Evolutionary conservation across 2,888 invertebrate species (phyloP), one percentile per base, ranked within the genome.

Genomic region (Lobophora halterata): DNA sequence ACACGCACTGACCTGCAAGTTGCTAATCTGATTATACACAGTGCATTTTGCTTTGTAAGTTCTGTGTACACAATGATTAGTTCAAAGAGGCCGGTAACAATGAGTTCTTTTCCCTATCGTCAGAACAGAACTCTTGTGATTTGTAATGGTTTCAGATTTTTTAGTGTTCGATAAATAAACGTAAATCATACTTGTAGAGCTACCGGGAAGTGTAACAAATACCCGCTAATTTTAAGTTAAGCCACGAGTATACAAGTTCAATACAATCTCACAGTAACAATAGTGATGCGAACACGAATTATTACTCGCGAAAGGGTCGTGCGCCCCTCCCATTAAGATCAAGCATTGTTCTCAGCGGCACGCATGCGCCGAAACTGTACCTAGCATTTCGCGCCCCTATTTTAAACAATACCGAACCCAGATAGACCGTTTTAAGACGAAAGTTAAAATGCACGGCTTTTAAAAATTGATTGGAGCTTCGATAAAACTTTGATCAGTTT

Each of bases 21-120:
- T 50, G 68, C 70, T 82, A 82, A 85, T 85, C 80, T 75, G 79
- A 81, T 80, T 81, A 80, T 55, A 59, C 53, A 63, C 56, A 63
- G 58, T 67, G 65, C 67, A 59, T 67, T 70, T 56, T 67, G 66
- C 72, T 67, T 65, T 56, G 61, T 58, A 43, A 46, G 48, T 46
- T 44, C 40, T 53, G 48, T 53, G 50, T 48, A 50, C 39, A 48
- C 48, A 50, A 43, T 45, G 52, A 53, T 53, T 53, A 50, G 53
- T 40, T 27, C 50, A 50, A 53, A 53, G 50, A 46, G 35, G 44
- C 48, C 53, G 53, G 45, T 53, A 53, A 50, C 48, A 37, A 45
- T 28, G 39, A 34, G 36, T 38, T 49, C 37, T 34, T 43, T 43
- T 32, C 38, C 25, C 9, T 26, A 26, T 16, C 14, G 25, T 21